Conservation (phyloP, 1,140 invertebrate genomes). For the Macrocentrus cingulum region DNA sequence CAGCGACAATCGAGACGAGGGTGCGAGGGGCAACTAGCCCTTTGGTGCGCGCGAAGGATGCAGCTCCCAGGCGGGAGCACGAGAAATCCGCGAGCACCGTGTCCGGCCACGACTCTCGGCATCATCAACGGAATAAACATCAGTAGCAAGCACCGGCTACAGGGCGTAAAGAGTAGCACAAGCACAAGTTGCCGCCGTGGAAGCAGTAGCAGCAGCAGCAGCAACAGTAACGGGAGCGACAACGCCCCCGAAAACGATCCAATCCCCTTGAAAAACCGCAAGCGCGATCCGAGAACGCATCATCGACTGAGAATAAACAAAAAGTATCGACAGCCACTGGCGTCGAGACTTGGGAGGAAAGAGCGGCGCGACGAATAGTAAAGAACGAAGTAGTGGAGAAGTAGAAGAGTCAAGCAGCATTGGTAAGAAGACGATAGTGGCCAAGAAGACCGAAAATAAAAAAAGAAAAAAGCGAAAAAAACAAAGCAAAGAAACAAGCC, state of each 20-base stretch:
- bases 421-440: constrained; percentile 38
- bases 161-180: constrained; percentile 19
- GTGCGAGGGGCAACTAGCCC: constrained; percentile 57
- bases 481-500: constrained; percentile 23
- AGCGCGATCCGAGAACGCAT: constrained; percentile 39
- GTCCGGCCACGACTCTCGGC: constrained; percentile 42
- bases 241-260: constrained; percentile 41
- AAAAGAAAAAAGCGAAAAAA: constrained; percentile 11
- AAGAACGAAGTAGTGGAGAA: constrained; percentile 34
- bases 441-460: constrained; percentile 37
- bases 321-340: constrained; percentile 48
- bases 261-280: constrained; percentile 38
- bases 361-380: constrained; percentile 53
- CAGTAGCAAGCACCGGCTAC: constrained; percentile 31
- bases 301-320: constrained; percentile 44
- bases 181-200: constrained; percentile 22
- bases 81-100: constrained; percentile 49
- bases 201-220: constrained; percentile 32
- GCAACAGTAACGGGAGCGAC: constrained; percentile 36
- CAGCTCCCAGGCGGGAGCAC: constrained; percentile 60
- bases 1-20: constrained; percentile 52
- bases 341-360: constrained; percentile 51
- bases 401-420: constrained; percentile 31
- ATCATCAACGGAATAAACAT: constrained; percentile 45
- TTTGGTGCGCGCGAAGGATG: constrained; percentile 60